These are phyloP conservation scores for Phengaris alcon DNA, from an alignment of 2,888 invertebrate species.

Conservation along the genomic window DNA sequence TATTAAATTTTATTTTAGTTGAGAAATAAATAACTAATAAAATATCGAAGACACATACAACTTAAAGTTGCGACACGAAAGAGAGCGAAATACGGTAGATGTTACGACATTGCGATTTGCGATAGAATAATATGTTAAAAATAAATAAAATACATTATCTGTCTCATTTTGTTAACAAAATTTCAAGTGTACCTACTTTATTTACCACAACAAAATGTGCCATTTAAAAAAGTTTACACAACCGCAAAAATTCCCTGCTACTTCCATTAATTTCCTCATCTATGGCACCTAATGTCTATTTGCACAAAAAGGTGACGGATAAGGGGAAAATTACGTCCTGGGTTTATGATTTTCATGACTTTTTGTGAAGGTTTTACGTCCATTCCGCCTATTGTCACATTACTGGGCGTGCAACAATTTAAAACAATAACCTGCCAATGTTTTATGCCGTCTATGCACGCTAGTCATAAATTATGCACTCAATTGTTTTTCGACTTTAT, in stretches of 20 bases:
- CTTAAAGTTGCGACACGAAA: too few species aligned
- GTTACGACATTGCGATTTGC: too few species aligned
- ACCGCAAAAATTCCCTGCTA: not conserved
- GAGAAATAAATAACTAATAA: too few species aligned
- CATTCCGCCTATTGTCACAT: slow-evolving; percentile 68
- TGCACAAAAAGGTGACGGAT: slow-evolving; percentile 23
- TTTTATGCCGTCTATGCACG: slow-evolving; percentile 66
- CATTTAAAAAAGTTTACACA: too few species aligned
- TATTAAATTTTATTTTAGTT: too few species aligned
- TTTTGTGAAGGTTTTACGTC: slow-evolving; percentile 33
- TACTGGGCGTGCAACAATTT: slow-evolving; percentile 69
- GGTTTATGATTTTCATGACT: slow-evolving; percentile 26
- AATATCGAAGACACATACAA: too few species aligned
- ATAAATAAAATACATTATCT: too few species aligned
- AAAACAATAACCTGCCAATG: slow-evolving; percentile 75
- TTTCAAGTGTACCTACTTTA: too few species aligned
- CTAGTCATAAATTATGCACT: slow-evolving; percentile 43
- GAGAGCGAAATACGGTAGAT: too few species aligned
- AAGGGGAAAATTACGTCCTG: slow-evolving; percentile 7
- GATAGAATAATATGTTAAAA: too few species aligned
- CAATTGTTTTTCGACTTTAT: slow-evolving; percentile 34
- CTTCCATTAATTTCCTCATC: not conserved
- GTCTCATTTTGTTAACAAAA: too few species aligned
- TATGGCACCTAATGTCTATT: slow-evolving; percentile 10
- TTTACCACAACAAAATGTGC: too few species aligned